Percentiles rank a stretch among this genome's conserved stretches.
Conservation (phyloP, 2,113 vertebrate genomes). For the Petrocephalus zakoni region DNA sequence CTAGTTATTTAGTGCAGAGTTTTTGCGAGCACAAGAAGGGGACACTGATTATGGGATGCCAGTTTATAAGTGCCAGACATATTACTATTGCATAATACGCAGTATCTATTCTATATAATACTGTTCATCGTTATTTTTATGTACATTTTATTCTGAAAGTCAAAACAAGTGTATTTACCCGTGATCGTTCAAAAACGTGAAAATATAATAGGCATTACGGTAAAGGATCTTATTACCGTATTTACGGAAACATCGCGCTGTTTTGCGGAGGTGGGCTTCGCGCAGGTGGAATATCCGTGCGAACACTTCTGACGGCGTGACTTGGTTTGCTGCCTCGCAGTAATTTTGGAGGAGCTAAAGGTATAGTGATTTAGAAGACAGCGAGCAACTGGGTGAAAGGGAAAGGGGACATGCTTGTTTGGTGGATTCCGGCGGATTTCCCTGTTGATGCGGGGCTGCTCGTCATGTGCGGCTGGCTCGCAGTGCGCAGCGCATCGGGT, state of each 20-base stretch:
- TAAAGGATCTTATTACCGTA: conserved; percentile 25
- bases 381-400: conserved; percentile 28
- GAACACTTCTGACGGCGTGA: not conserved
- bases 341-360: not conserved
- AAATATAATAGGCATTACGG: conserved; percentile 2
- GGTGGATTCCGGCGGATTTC: not conserved
- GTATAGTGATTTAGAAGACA: not conserved
- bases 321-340: not conserved
- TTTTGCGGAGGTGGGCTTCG: conserved; percentile 49
- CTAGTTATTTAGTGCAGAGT: not conserved
- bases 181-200: not conserved
- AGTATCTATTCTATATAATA: not conserved
- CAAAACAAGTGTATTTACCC: not conserved
- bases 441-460: not conserved
- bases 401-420: not conserved
- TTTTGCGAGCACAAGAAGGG: not conserved
- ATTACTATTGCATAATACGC: not conserved
- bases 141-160: not conserved
- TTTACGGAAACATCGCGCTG: conserved; percentile 38
- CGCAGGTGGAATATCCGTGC: conserved; percentile 61
- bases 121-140: not conserved
- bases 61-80: not conserved
- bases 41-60: not conserved
- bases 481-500: not conserved
- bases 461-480: not conserved